phyloP scores from a whole-genome alignment of 2,113 vertebrate genomes.

The Capricornis sumatraensis region DNA sequence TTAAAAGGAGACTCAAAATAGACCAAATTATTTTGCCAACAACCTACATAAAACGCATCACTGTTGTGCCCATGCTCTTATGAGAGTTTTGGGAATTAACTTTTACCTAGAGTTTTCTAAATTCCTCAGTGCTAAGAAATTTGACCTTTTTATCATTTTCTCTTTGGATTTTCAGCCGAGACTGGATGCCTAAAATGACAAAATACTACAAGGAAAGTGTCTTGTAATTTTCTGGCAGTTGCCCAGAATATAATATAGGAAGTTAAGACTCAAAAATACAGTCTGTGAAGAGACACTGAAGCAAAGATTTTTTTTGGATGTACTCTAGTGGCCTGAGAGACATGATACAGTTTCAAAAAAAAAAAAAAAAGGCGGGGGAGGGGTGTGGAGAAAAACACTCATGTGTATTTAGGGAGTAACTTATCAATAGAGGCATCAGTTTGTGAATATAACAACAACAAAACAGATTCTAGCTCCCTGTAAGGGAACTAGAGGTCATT shows the following conservation, averaged over 20 bases:
- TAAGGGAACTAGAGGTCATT: not conserved
- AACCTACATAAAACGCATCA: not conserved
- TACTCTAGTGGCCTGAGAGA: slow-evolving; percentile 14
- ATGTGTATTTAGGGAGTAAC: not conserved
- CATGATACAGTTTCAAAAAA: not conserved
- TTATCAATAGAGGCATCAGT: not conserved
- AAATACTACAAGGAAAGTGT: slow-evolving; percentile 39
- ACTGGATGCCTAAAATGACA: slow-evolving; percentile 30
- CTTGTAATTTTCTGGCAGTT: slow-evolving; percentile 47
- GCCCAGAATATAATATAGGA: not conserved
- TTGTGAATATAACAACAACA: not conserved
- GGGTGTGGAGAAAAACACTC: not conserved
- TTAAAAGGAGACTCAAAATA: not conserved
- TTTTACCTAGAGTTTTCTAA: slow-evolving; percentile 6
- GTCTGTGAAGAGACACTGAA: not conserved
- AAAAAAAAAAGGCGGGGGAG: not conserved
- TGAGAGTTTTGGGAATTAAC: not conserved
- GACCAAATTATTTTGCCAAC: not conserved
- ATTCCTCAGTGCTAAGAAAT: slow-evolving; percentile 36
- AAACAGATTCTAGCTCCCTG: not conserved
- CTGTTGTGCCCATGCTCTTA: not conserved
- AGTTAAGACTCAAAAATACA: not conserved
- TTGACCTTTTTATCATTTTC: slow-evolving; percentile 30
- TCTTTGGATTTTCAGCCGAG: slow-evolving; percentile 11
- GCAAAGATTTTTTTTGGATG: not conserved